Base-by-base conservation (phyloP, 2,888 invertebrate species). In the Troilus luridus region DNA sequence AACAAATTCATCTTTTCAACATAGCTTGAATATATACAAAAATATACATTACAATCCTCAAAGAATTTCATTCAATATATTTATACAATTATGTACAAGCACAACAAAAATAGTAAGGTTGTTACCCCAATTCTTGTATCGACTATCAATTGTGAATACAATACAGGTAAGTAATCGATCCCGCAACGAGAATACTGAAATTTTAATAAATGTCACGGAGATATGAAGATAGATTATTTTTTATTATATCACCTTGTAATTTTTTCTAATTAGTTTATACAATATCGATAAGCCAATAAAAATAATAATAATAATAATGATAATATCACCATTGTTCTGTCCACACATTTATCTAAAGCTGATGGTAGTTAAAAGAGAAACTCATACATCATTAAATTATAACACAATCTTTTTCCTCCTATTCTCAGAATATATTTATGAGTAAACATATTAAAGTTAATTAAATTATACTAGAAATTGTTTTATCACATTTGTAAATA, bases 191-290 rank as follows among this genome's bases (percentile, higher is more conserved):
- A 77, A 77, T 77, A 77, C 72, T 77, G 72, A 41, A 41, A 77
- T 17, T 77, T 77, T 27, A 24, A 27, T 77, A 7, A 77, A 41
- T 17, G 27, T 17, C 72, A 77, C 27, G 27, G 17, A 72, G 27
- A 72, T 41, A 72, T 77, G 72, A 77, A 77, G 72, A 77, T 77
- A 77, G 72, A 77, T 77, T 77, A 77, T 77, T 77, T 77, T 77
- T 77, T 77, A 77, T 17, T 41, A 41, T 72, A 72, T 72, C 27
- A 72, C 17, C 24, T 24, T 67, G 24, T 67, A 5, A 41, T 27
- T 7, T 67, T 77, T 5, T 19, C 24, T 41, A 77, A 17, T 41
- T 41, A 17, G 14, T 77, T 77, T 41, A 41, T 77, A 77, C 27
- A 77, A 41, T 77, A 41, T 77, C 8, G 19, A 41, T 19, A 41